A percentile compares a stretch with the other conserved stretches of the same genome.
These are phyloP conservation scores for Cephonodes hylas DNA, from an alignment of 2,888 invertebrate genomes.

Conservation along the genomic window DNA sequence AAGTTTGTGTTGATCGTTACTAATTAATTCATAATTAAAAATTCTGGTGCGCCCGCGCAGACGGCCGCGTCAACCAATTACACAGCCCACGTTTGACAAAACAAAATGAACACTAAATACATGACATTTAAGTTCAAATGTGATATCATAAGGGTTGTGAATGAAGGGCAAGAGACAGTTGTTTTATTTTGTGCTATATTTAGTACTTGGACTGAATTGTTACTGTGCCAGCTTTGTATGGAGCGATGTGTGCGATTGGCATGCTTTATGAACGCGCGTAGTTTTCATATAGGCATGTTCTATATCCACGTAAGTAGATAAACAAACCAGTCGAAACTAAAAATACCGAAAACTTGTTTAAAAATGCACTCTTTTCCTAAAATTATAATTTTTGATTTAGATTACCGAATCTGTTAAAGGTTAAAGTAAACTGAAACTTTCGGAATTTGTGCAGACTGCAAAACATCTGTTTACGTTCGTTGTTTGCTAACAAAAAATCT, in stretches of 20 bases:
- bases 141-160: constrained; percentile 51
- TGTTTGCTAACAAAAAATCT: constrained; percentile 38
- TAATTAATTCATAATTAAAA: constrained; percentile 82
- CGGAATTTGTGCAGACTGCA: constrained; percentile 19
- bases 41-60: constrained; percentile 77
- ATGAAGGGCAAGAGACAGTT: constrained; percentile 80
- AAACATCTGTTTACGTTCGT: constrained; percentile 41
- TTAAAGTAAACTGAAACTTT: background rate
- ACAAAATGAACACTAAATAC: constrained; percentile 58
- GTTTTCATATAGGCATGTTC: constrained; percentile 29
- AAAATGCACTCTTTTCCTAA: background rate
- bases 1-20: constrained; percentile 73
- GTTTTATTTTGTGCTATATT: constrained; percentile 81
- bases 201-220: constrained; percentile 77
- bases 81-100: constrained; percentile 45
- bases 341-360: background rate
- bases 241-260: constrained; percentile 62
- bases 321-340: background rate
- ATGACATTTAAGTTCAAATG: constrained; percentile 51
- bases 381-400: background rate
- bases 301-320: background rate
- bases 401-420: background rate
- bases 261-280: constrained; percentile 45
- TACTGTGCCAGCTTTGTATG: constrained; percentile 72
- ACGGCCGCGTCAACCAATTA: constrained; percentile 72